phyloP scores from a whole-genome alignment of 2,888 invertebrate genomes.

The Trimorus sp. region DNA sequence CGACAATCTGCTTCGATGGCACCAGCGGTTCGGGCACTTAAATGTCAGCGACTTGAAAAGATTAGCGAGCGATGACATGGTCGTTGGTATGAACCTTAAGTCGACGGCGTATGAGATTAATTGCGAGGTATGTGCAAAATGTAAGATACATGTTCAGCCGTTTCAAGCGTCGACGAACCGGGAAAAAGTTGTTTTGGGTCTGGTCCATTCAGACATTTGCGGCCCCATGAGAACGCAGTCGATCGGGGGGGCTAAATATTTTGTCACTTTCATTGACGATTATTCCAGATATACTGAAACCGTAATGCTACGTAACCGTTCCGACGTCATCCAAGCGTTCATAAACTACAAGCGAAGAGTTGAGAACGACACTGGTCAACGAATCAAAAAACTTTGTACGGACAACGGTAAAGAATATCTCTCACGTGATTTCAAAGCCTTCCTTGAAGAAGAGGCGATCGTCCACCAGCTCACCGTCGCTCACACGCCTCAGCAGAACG shows the following conservation, averaged over 20 bases:
- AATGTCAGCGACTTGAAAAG: conserved; percentile 63
- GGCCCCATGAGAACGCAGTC: conserved; percentile 60
- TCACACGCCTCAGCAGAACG: conserved; percentile 73
- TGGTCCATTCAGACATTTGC: conserved; percentile 69
- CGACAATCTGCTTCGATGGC: conserved; percentile 57
- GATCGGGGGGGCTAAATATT: conserved; percentile 61
- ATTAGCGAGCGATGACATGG: conserved; percentile 43
- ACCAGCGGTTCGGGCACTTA: conserved; percentile 65
- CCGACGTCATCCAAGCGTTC: conserved; percentile 58
- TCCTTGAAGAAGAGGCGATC: conserved; percentile 54
- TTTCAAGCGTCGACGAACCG: conserved; percentile 45
- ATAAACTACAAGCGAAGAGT: conserved; percentile 48
- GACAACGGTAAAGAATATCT: conserved; percentile 67
- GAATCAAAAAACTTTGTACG: conserved; percentile 52
- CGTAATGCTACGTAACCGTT: conserved; percentile 41
- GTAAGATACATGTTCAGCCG: conserved; percentile 68
- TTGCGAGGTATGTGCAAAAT: conserved; percentile 57
- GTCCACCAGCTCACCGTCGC: conserved; percentile 65
- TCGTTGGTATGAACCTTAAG: conserved; percentile 52
- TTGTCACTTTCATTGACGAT: conserved; percentile 64
- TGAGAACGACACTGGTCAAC: conserved; percentile 48
- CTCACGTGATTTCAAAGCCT: conserved; percentile 46
- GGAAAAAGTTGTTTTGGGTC: conserved; percentile 43
- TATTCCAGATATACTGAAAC: conserved; percentile 43
- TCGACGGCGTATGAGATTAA: conserved; percentile 16